Base-by-base conservation (phyloP, 2,113 vertebrate genomes). In the Chloropsis cyanopogon region DNA sequence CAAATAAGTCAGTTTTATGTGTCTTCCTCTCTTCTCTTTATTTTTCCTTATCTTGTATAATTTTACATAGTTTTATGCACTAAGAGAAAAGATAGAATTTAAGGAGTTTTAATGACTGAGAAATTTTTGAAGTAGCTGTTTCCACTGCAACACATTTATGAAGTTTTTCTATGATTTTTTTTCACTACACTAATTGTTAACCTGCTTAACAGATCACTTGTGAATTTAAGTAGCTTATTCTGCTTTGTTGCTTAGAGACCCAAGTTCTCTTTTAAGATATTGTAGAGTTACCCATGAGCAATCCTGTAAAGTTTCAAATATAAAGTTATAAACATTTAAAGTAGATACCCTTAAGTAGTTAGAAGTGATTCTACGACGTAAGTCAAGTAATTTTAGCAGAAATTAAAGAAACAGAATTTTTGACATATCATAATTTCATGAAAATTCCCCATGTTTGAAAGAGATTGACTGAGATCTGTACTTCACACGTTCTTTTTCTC, bases 391-490 rank as follows among this genome's bases (percentile, higher is more conserved):
- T 94, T 96, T 94, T 82, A 84, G 65, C 60, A 88, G 76, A 94
- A 90, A 97, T 96, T 86, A 94, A 68, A 63, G 89, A 76, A 95
- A 79, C 31, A 82, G 50, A 90, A 75, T 92, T 94, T 94, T 80
- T 66, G 24, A 93, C 85, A 84, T 53, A 77, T 52, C 46, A 28
- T 61, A 59, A 96, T 96, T 96, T 93, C 60, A 68, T 14, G n/a
- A 94, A 95, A 94, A 94, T 82, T 94, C 64, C 64, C 47, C 28
- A 31, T 29, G 42, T 88, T 95, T 86, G 56, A 93, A 84, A 56
- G 82, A 83, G 80, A 81, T 84, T 86, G 85, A 81, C 56, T 8
- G 10, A 94, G 44, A 71, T 82, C 69, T 39, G 44, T 60, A 93
- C 68, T 77, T 93, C 72, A 65, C 7, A 84, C 2, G 10, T 39